Conservation (phyloP, 2,797 vertebrate species). For the Odontamblyopus lacepedii region DNA sequence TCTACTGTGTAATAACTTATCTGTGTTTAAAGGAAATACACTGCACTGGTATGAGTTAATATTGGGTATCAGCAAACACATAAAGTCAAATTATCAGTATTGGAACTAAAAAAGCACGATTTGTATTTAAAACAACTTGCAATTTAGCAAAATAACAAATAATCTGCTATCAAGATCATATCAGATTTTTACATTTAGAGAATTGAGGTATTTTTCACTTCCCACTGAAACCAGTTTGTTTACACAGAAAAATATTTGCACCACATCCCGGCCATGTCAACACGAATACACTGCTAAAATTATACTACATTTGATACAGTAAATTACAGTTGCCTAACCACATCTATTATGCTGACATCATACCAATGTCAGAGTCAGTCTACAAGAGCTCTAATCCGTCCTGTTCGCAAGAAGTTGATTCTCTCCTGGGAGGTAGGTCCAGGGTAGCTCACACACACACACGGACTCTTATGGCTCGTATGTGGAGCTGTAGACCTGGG, state of each 20-base stretch:
- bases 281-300: background rate
- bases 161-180: too few relatives aligned
- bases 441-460: background rate
- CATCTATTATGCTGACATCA: constrained; percentile 52
- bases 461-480: constrained; percentile 14
- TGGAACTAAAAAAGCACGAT: too few relatives aligned
- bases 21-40: too few relatives aligned
- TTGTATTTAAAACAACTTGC: too few relatives aligned
- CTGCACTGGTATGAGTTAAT: too few relatives aligned
- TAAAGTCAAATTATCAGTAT: too few relatives aligned
- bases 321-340: constrained; percentile 47
- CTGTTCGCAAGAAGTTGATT: constrained; percentile 31
- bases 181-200: too few relatives aligned
- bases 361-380: constrained; percentile 24
- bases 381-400: constrained; percentile 14
- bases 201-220: background rate
- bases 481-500: constrained; percentile 18
- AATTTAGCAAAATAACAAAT: too few relatives aligned
- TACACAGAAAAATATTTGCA: background rate
- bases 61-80: too few relatives aligned
- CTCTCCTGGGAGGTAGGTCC: constrained; percentile 39
- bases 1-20: too few relatives aligned
- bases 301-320: constrained; percentile 17
- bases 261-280: background rate
- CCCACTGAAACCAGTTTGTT: background rate